Evolutionary conservation across 1,140 invertebrate species (phyloP).

Genomic region (Lepidurus apus): DNA sequence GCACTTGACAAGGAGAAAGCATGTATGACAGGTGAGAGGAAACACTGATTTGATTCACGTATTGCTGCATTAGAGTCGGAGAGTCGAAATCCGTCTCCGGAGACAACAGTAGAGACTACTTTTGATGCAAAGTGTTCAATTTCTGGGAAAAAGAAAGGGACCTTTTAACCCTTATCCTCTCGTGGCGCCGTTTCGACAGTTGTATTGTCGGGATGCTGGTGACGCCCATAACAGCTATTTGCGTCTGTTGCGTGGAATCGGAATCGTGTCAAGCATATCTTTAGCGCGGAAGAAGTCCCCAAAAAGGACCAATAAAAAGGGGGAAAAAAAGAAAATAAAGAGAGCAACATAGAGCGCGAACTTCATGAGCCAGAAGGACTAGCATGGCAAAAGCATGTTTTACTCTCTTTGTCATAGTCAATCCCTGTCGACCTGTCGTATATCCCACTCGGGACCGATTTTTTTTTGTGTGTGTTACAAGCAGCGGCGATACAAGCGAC

Average conservation of each 20-base stretch:
- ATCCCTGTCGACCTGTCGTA: conserved; percentile 3
- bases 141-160: background rate
- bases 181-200: background rate
- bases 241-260: conserved; percentile 1
- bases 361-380: conserved; percentile 4
- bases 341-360: background rate
- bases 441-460: background rate
- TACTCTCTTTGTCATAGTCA: conserved; percentile 7
- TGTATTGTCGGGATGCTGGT: background rate
- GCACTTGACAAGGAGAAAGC: background rate
- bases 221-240: background rate
- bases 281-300: background rate
- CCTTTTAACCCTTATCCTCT: background rate
- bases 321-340: background rate
- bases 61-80: conserved; percentile 2
- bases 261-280: background rate
- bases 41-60: conserved; percentile 1
- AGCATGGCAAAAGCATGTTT: background rate
- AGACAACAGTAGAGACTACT: background rate
- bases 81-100: background rate
- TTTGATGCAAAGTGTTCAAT: background rate
- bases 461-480: background rate
- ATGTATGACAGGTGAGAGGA: background rate
- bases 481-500: background rate
- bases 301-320: background rate